Conservation (phyloP, 1,140 invertebrate species). For the Uloborus diversus region DNA sequence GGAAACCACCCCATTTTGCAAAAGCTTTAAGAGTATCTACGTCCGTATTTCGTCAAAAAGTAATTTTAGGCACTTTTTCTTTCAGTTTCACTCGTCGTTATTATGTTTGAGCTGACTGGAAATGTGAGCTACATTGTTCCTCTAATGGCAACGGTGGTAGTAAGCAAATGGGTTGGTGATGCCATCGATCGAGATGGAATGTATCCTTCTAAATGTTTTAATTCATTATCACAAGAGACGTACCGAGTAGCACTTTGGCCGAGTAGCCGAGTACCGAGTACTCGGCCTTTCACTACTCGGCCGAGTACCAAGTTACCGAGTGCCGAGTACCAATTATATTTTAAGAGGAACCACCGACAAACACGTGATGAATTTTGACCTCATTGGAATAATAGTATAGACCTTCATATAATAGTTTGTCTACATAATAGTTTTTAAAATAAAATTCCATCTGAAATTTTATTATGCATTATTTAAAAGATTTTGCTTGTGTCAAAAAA, state of each 20-base stretch:
- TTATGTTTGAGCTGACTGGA: conserved; percentile 99
- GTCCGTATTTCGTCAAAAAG: background rate
- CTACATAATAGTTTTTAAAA: no score
- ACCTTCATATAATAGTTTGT: no score
- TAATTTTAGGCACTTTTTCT: conserved; percentile 24
- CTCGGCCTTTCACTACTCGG: background rate
- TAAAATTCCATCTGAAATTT: no score
- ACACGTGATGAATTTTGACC: background rate
- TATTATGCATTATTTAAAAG: no score
- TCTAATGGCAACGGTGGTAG: conserved; percentile 98
- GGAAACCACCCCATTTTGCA: background rate
- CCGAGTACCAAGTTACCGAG: background rate
- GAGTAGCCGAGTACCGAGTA: background rate
- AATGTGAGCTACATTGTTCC: conserved; percentile 98
- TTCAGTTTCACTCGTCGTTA: conserved; percentile 95
- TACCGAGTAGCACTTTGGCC: background rate
- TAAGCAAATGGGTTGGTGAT: conserved; percentile 99
- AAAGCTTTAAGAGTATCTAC: background rate
- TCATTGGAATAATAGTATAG: background rate
- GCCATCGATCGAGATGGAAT: conserved; percentile 87
- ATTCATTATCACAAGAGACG: background rate
- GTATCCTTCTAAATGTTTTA: conserved; percentile 59
- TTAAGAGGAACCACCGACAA: background rate
- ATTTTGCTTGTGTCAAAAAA: no score
- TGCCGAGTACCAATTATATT: background rate